Percentiles rank a stretch among this genome's conserved stretches.
Conservation (phyloP, 2,113 vertebrate genomes). For the Anoplopoma fimbria region DNA sequence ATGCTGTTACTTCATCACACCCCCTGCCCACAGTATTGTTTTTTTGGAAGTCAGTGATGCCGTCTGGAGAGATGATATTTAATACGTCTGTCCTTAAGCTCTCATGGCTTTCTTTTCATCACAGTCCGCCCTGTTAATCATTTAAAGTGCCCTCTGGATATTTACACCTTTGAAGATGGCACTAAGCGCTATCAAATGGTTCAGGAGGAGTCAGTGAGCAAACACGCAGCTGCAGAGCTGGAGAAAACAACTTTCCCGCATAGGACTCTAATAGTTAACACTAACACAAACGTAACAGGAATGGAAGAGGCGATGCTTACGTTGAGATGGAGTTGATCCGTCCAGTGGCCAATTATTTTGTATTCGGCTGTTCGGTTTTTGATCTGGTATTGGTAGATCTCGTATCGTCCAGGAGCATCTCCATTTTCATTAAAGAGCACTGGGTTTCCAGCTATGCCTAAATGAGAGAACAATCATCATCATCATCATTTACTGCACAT, state of each 20-base stretch:
- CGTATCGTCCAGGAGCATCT: constrained; percentile 86
- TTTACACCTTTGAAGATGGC: constrained; percentile 75
- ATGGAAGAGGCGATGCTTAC: constrained; percentile 78
- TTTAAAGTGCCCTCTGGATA: constrained; percentile 71
- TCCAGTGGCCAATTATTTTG: constrained; percentile 97
- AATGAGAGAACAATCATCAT: constrained; percentile 44
- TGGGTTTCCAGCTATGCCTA: constrained; percentile 95
- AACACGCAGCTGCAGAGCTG: constrained; percentile 34
- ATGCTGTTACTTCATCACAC: constrained; percentile 56
- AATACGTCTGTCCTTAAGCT: constrained; percentile 68
- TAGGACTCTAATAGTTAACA: constrained; percentile 40
- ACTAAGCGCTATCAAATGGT: constrained; percentile 55
- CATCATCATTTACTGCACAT: constrained; percentile 17
- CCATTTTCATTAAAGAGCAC: constrained; percentile 98
- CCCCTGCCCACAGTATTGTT: constrained; percentile 47
- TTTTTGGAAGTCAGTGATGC: constrained; percentile 50
- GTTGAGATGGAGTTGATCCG: constrained; percentile 91
- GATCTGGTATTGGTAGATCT: constrained; percentile 98
- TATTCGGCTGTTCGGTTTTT: constrained; percentile 91
- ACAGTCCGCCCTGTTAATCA: constrained; percentile 66
- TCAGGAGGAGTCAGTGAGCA: constrained; percentile 39
- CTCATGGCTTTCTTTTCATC: constrained; percentile 66
- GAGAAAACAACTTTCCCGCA: constrained; percentile 23
- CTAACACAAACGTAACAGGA: constrained; percentile 5
- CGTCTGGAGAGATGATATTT: constrained; percentile 63